Base-by-base conservation (phyloP, 2,888 invertebrate genomes). In the Chouioia cunea region DNA sequence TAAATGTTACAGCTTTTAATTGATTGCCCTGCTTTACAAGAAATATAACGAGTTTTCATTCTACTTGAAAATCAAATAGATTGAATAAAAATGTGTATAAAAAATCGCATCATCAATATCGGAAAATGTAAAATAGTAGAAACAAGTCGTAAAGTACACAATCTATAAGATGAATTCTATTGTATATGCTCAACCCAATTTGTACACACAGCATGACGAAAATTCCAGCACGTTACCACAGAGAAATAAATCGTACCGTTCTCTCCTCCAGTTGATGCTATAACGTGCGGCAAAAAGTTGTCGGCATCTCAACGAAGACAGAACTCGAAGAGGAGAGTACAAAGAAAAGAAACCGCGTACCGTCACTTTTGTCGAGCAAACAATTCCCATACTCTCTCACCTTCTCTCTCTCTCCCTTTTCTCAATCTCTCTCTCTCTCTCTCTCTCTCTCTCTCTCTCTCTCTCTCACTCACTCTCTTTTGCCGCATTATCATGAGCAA, bases 401-500 rank as follows among this genome's bases (percentile, higher is more conserved):
- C n/a, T n/a, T n/a, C n/a, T n/a, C n/a, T n/a, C n/a, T n/a, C 75
- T 75, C 74, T 74, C 71, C 67, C 60, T 77, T 72, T 77, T 76
- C 76, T 77, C n/a, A n/a, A n/a, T n/a, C 65, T 57, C 52, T 52
- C 46, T 4, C 65, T 57, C 52, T 52, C 46, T 4, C 65, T 57
- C 52, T 52, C 46, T 4, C 65, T 57, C 52, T 52, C 46, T 4
- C n/a, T n/a, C n/a, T n/a, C 44, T 15, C 6, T 54, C 52, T 22
- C 36, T 44, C n/a, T 52, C 36, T 46, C 75, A 66, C 75, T 75
- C 74, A 73, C 71, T 69, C 60, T 77, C 73, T 77, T 76, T 77
- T 77, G 75, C 65, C 76, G 76, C 77, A 83, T 83, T 82, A 83
- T 82, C 82, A 82, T 80, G 81, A 82, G 78, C 79, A 83, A 82